Conservation (phyloP, 1,140 invertebrate species). For the Octopus sinensis region DNA sequence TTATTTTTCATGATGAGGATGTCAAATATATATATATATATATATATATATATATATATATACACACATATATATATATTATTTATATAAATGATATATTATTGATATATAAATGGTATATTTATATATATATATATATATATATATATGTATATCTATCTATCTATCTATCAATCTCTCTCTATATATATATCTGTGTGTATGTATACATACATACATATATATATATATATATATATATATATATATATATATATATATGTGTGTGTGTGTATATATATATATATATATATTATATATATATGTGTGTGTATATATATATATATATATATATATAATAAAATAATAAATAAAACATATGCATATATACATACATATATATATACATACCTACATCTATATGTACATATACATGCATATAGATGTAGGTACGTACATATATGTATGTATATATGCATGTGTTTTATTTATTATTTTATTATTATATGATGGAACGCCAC, state of each 20-base stretch:
- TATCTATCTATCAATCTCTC: no score
- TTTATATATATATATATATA: no score
- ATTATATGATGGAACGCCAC: no score
- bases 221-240: neutral
- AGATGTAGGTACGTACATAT: neutral
- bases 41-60: no score
- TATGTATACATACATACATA: neutral
- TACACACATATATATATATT: no score
- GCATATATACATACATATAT: neutral
- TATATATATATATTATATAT: neutral
- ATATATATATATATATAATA: neutral
- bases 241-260: neutral
- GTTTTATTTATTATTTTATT: no score
- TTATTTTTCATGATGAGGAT: no score
- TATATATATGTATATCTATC: no score
- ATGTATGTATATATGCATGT: constrained; percentile 1
- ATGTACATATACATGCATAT: neutral
- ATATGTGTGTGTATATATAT: neutral
- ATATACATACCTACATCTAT: neutral
- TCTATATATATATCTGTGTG: neutral
- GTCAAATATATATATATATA: no score
- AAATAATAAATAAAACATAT: neutral
- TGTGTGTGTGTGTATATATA: neutral
- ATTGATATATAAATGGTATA: no score
- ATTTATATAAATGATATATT: no score